Percentiles rank a stretch among this genome's conserved stretches.
These are phyloP conservation scores for Stenodera caucasica DNA, from an alignment of 2,888 invertebrate genomes.

Conservation along the genomic window DNA sequence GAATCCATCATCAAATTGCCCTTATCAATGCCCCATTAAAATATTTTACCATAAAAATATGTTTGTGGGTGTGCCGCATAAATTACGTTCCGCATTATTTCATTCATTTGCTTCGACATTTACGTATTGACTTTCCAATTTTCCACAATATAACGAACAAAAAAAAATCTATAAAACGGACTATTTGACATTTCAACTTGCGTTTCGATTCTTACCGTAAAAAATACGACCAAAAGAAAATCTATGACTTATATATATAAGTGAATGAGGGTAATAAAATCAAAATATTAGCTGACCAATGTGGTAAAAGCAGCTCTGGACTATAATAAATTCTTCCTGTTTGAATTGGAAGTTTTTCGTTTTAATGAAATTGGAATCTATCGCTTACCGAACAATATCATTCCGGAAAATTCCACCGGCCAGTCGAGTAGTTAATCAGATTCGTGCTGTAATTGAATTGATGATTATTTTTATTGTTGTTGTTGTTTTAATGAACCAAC, in stretches of 20 bases:
- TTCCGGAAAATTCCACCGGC: too few relatives aligned
- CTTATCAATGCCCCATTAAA: neutral
- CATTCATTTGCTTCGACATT: neutral
- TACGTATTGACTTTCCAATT: neutral
- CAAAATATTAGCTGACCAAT: conserved; percentile 51
- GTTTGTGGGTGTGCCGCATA: neutral
- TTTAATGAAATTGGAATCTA: conserved; percentile 43
- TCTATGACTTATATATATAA: neutral
- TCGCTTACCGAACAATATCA: conserved; percentile 8
- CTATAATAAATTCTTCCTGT: conserved; percentile 42
- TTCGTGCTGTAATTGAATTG: conserved; percentile 11
- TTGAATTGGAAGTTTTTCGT: conserved; percentile 25
- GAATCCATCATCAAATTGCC: neutral
- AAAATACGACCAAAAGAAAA: neutral
- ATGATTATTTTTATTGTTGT: conserved; percentile 5
- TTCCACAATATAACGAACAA: neutral
- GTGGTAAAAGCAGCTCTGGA: conserved; percentile 45
- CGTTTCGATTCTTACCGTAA: too few relatives aligned
- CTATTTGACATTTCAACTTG: neutral
- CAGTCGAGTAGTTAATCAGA: conserved; percentile 18
- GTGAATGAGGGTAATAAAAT: conserved; percentile 40
- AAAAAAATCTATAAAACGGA: neutral
- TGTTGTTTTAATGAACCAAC: conserved; percentile 6
- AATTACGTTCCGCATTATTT: neutral
- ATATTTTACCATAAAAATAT: neutral